Evolutionary conservation across 1,140 invertebrate species (phyloP), one percentile per base, ranked within the genome.

Genomic region (Lasioglossum albipes): DNA sequence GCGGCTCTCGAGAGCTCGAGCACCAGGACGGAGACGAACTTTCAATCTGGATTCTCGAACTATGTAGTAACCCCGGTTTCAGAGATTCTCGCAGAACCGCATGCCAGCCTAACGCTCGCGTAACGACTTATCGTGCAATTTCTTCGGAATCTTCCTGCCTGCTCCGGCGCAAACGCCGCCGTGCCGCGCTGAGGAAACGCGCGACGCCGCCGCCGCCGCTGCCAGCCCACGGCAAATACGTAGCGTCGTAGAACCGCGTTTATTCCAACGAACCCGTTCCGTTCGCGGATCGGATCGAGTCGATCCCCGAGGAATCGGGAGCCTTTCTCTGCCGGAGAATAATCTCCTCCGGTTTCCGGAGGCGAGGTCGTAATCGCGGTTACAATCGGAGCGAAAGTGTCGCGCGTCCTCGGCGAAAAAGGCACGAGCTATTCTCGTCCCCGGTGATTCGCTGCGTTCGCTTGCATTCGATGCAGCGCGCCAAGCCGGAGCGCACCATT

Each of bases 261-360:
- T 73, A 75, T 81, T 84, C 84, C 81, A 86, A 84, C 79, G 79
- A 82, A 84, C 52, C 75, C 79, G 69, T 82, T 86, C 81, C 75
- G 78, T 79, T 36, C 36, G 36, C 5, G 36, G 36, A 36, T 36
- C 36, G 36, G 36, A 36, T 36, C 36, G 36, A 36, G 3, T 36
- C 36, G 36, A 36, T 36, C 36, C 77, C 81, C 64, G 72, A 57
- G 76, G 78, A 82, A 77, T 86, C 71, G 62, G 61, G 64, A 7
- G 18, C 74, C 64, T 49, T 67, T 67, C 27, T 42, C 13, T 41
- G 20, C 0, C 10, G 36, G 36, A 36, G 20, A 57, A 57, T 62
- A n/a, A 18, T 52, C 18, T 54, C 16, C 36, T 36, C 45, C 13
- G 13, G 22, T 10, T 49, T 49, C 9, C 61, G 72, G 75, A 75